These are phyloP conservation scores for Campoletis raptor DNA, from an alignment of 2,888 invertebrate genomes.

Conservation along the genomic window DNA sequence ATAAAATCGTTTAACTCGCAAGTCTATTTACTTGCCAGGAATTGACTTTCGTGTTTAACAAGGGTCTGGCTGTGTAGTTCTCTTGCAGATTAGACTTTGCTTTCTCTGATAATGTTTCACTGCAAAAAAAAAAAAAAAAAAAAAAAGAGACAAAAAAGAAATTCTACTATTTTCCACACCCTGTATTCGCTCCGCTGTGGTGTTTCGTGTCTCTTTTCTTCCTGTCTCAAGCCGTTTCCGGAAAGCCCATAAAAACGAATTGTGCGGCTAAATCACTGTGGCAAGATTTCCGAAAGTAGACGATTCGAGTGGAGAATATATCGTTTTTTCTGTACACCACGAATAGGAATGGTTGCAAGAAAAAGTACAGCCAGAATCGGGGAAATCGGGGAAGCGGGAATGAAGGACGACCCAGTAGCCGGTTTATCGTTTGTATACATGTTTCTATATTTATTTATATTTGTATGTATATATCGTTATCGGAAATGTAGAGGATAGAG, in stretches of 20 bases:
- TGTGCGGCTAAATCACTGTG: slow-evolving; percentile 76
- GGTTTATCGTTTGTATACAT: slow-evolving; percentile 43
- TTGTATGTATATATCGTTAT: slow-evolving; percentile 35
- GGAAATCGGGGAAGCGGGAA: slow-evolving; percentile 53
- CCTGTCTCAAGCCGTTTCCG: slow-evolving; percentile 51
- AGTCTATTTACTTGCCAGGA: neutral
- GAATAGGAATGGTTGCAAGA: slow-evolving; percentile 42
- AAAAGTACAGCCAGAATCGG: slow-evolving; percentile 41
- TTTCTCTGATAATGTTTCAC: slow-evolving; percentile 51
- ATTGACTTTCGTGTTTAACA: slow-evolving; percentile 8
- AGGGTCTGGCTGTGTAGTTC: neutral
- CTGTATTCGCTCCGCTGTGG: slow-evolving; percentile 48
- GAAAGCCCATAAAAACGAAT: slow-evolving; percentile 77
- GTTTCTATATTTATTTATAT: slow-evolving; percentile 37
- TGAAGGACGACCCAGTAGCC: slow-evolving; percentile 68
- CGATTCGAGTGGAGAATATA: slow-evolving; percentile 61
- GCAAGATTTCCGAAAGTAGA: slow-evolving; percentile 71
- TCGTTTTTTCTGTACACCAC: slow-evolving; percentile 38
- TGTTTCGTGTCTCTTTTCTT: slow-evolving; percentile 43
- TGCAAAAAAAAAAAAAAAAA: slow-evolving; percentile 29
- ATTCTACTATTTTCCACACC: slow-evolving; percentile 61
- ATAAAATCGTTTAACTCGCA: neutral
- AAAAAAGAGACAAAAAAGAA: slow-evolving; percentile 39
- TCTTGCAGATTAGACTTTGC: neutral
- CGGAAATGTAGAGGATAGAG: slow-evolving; percentile 48